Evolutionary conservation across 2,113 vertebrate genomes (phyloP).

Genomic region (Galbula dea): DNA sequence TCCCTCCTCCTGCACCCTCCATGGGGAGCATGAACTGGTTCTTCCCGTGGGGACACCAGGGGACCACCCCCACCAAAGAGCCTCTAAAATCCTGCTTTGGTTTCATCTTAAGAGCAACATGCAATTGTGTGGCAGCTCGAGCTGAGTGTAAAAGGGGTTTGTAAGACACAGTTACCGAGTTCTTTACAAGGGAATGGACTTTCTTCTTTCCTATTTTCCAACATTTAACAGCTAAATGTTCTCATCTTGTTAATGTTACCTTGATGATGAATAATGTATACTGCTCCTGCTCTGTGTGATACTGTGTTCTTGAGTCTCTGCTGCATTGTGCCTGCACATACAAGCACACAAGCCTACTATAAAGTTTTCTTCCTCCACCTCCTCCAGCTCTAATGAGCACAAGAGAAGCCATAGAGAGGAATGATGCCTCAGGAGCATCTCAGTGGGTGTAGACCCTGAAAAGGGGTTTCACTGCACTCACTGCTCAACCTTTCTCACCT

Average conservation of each 20-base stretch:
- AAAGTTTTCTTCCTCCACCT: not conserved
- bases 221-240: not conserved
- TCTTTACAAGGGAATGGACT: not conserved
- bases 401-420: not conserved
- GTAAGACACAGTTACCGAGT: not conserved
- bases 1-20: not conserved
- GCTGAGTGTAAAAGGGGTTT: not conserved
- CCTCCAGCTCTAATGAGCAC: not conserved
- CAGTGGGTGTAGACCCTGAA: not conserved
- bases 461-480: not conserved
- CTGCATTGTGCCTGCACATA: not conserved
- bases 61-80: fast-evolving
- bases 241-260: conserved; percentile 2
- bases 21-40: not conserved
- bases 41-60: not conserved
- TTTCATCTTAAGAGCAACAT: not conserved
- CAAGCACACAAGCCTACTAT: not conserved
- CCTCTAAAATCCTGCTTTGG: not conserved
- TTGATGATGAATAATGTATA: conserved; percentile 28
- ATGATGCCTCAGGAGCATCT: not conserved
- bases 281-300: not conserved
- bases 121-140: not conserved
- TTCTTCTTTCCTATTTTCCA: not conserved
- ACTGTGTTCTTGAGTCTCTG: not conserved
- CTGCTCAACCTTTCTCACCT: not conserved